phyloP scores from a whole-genome alignment of 1,140 invertebrate species.

The Ceratitis capitata region DNA sequence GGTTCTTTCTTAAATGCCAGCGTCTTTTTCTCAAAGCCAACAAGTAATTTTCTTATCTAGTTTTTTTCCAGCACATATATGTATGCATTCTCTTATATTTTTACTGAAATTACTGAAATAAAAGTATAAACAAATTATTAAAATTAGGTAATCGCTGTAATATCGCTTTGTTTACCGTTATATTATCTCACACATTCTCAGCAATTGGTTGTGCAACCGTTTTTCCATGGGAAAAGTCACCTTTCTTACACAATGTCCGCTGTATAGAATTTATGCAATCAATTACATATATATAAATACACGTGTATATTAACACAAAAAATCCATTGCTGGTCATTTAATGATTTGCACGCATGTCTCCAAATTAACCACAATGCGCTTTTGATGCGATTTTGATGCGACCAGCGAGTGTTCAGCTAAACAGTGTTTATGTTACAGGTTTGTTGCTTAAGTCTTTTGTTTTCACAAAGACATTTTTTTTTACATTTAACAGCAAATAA shows the following conservation, averaged over 20 bases:
- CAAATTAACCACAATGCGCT: not conserved
- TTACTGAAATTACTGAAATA: too few species aligned
- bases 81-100: too few species aligned
- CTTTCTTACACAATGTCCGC: not conserved
- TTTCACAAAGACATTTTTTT: not conserved
- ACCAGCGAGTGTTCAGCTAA: not conserved
- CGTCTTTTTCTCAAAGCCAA: too few species aligned
- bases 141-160: too few species aligned
- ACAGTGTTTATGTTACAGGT: not conserved
- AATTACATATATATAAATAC: not conserved
- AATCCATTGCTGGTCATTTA: not conserved
- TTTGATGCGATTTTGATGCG: not conserved
- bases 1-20: too few species aligned
- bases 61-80: too few species aligned
- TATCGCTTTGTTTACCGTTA: too few species aligned
- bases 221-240: not conserved
- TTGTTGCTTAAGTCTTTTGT: conserved; percentile 9
- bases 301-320: not conserved
- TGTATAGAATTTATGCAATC: not conserved
- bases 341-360: conserved; percentile 20
- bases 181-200: too few species aligned
- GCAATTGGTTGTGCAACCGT: not conserved
- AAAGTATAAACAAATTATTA: too few species aligned
- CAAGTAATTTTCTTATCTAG: too few species aligned
- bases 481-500: not conserved